Percentiles rank a stretch among this genome's conserved stretches.
phyloP scores from a whole-genome alignment of 2,113 vertebrate genomes.

The Crotalus viridis region DNA sequence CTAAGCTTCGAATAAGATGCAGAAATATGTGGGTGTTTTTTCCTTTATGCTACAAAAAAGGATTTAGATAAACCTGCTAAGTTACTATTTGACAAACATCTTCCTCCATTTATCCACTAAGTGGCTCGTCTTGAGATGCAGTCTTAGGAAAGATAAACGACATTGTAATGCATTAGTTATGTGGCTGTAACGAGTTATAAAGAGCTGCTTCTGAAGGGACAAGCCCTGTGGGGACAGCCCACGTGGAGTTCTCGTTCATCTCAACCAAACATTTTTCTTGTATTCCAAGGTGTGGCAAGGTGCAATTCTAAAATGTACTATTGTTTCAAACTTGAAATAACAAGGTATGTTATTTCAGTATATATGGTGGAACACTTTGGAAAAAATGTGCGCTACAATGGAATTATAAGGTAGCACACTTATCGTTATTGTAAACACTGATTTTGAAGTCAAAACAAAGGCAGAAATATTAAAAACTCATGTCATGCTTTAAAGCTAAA shows the following conservation, averaged over 20 bases:
- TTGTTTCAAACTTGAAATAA: not conserved
- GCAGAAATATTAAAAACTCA: not conserved
- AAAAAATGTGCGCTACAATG: not conserved
- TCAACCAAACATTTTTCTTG: not conserved
- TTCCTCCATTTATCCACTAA: constrained; percentile 28
- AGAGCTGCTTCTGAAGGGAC: constrained; percentile 17
- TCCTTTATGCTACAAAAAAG: not conserved
- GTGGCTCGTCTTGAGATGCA: constrained; percentile 35
- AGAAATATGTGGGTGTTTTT: not conserved
- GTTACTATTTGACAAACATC: not conserved
- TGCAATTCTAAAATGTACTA: not conserved
- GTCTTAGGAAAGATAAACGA: constrained; percentile 39
- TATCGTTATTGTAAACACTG: not conserved
- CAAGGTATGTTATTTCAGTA: not conserved
- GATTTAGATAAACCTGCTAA: not conserved
- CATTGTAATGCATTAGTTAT: constrained; percentile 40
- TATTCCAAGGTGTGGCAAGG: not conserved
- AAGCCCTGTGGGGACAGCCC: not conserved
- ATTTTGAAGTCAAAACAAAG: not conserved
- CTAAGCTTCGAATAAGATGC: not conserved
- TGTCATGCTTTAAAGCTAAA: not conserved
- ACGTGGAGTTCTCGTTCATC: not conserved
- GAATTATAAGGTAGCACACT: not conserved
- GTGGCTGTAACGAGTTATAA: constrained; percentile 24
- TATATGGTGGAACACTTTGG: not conserved